Evolutionary conservation across 2,888 invertebrate genomes (phyloP), one percentile per base, ranked within the genome.

Genomic region (Heteromyza rotundicornis): DNA sequence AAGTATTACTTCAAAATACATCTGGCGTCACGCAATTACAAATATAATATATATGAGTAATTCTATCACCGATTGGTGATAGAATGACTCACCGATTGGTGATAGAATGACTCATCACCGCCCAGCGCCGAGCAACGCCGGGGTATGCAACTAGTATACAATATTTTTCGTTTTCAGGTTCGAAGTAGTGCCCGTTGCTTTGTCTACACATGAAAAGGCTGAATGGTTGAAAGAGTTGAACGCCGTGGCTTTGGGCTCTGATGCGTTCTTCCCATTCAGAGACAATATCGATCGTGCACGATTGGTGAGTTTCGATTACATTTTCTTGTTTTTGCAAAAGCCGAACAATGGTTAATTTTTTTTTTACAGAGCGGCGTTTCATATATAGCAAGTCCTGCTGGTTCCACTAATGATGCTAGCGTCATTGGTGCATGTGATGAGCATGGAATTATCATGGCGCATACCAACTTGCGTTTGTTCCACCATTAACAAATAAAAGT

Each of bases 261-360:
- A 99, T 84, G 98, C 98, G 0, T 99, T 98, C 87, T 98, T 99
- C 86, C 98, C 98, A 24, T 98, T 98, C 87, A 87, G 97, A 69
- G 98, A 99, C 80, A 98, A 97, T 77, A 91, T 99, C 60, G 98
- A 98, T 80, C 87, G 97, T 68, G 96, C 97, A 52, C 86, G 87
- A 69, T 88, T 94, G 89, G 96, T 96, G 78, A 78, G 82, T 47
- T 61, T 57, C 54, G 47, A 23, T n/a, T 54, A 17, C 10, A 7
- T 16, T 44, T 8, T 1, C 3, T 40, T 7, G 2, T 23, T 16
- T 10, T n/a, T 16, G 35, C 23, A 17, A 40, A n/a, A n/a, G n/a
- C n/a, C n/a, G n/a, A n/a, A n/a, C n/a, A n/a, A n/a, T n/a, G 10
- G 24, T 32, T 59, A 20, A 14, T 12, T 16, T 14, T 0, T 59